Conservation (phyloP, 2,888 invertebrate genomes). For the Xanthorhoe spadicearia region DNA sequence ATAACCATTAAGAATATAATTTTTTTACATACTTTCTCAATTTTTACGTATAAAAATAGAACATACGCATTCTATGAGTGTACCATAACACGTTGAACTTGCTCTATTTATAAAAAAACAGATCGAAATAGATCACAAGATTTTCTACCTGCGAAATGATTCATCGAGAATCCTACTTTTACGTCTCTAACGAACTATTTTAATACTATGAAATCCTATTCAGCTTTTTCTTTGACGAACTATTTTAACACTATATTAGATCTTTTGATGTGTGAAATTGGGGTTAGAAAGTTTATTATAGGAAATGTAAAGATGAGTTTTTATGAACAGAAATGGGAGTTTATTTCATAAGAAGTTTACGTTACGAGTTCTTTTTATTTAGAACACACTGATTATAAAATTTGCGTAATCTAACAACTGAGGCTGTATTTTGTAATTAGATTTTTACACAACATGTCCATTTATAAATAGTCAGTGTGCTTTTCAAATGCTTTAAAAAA, state of each 20-base stretch:
- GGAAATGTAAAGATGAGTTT: constrained; percentile 23
- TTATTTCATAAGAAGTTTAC: too few relatives aligned
- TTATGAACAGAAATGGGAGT: neutral
- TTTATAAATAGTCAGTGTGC: too few relatives aligned
- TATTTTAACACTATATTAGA: constrained; percentile 2
- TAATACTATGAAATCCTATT: constrained; percentile 17
- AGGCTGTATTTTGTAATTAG: too few relatives aligned
- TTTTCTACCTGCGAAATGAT: constrained; percentile 25
- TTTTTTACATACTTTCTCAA: too few relatives aligned
- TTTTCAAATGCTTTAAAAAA: too few relatives aligned
- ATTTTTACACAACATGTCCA: too few relatives aligned
- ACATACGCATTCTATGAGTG: too few relatives aligned
- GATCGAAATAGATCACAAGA: constrained; percentile 3
- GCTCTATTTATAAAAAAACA: constrained; percentile 4
- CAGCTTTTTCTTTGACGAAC: constrained; percentile 13
- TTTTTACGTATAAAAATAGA: too few relatives aligned
- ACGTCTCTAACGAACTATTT: constrained; percentile 11
- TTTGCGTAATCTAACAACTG: too few relatives aligned
- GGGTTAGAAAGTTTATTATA: constrained; percentile 32
- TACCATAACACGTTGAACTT: neutral
- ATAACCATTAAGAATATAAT: too few relatives aligned
- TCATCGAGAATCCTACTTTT: constrained; percentile 18
- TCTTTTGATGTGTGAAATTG: constrained; percentile 36
- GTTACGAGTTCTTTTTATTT: too few relatives aligned
- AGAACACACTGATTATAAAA: too few relatives aligned